phyloP scores from a whole-genome alignment of 2,888 invertebrate genomes.

The Blera fallax region DNA sequence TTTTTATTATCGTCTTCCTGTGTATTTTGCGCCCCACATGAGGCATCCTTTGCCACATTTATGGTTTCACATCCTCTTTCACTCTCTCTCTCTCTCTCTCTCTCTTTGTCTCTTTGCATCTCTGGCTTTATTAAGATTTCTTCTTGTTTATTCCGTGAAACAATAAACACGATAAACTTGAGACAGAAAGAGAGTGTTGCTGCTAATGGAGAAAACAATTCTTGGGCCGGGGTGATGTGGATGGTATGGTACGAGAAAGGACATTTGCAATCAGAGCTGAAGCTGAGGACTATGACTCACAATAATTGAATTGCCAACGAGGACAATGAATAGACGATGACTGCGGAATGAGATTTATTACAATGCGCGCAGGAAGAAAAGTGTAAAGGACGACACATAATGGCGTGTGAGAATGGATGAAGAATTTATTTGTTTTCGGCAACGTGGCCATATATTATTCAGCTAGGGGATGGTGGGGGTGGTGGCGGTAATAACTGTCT shows the following conservation, averaged over 20 bases:
- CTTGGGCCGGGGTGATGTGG: conserved; percentile 9
- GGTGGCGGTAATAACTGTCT: conserved; percentile 13
- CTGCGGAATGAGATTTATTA: conserved; percentile 53
- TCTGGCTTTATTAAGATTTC: conserved; percentile 12
- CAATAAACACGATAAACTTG: conserved; percentile 28
- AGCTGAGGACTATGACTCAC: conserved; percentile 42
- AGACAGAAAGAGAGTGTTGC: conserved; percentile 25
- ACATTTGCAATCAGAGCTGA: conserved; percentile 21
- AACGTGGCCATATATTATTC: conserved; percentile 43
- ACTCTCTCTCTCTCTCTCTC: no score
- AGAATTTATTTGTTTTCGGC: conserved; percentile 37
- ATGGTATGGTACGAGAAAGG: not conserved
- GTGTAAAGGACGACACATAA: conserved; percentile 25
- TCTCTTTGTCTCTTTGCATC: not conserved
- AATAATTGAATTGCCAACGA: conserved; percentile 54
- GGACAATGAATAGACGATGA: conserved; percentile 47
- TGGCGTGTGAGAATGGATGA: conserved; percentile 23
- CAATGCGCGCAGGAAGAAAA: not conserved
- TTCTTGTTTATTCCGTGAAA: conserved; percentile 13
- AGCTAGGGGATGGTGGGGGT: conserved; percentile 11
- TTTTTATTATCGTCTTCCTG: conserved; percentile 65
- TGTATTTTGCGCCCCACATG: conserved; percentile 1
- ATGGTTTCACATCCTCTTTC: conserved; percentile 13
- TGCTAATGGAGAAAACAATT: conserved; percentile 51
- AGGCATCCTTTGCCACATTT: conserved; percentile 16